These are phyloP conservation scores for Mizuhopecten yessoensis DNA, from an alignment of 1,140 invertebrate species.

Conservation along the genomic window DNA sequence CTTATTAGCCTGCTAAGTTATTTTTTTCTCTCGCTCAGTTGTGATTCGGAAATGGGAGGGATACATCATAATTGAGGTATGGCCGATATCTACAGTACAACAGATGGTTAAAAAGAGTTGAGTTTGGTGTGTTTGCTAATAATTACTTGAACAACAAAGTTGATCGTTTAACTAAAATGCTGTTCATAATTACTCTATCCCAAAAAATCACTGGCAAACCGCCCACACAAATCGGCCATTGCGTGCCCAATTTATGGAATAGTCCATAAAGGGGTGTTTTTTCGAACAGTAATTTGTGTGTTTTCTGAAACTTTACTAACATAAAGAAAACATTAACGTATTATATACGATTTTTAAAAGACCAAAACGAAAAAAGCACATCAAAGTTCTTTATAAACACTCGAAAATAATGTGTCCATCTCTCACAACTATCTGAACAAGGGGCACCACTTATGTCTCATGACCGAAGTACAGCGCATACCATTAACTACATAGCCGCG, in stretches of 20 bases:
- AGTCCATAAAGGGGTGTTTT: background rate
- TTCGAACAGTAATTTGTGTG: background rate
- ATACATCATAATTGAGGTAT: too few species aligned
- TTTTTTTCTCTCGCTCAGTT: too few species aligned
- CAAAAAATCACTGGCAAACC: background rate
- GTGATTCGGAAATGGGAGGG: too few species aligned
- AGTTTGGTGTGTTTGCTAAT: too few species aligned
- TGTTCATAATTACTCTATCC: background rate
- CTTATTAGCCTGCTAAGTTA: too few species aligned
- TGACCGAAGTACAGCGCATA: background rate
- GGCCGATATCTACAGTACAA: too few species aligned
- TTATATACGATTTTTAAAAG: background rate
- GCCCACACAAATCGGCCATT: conserved; percentile 23
- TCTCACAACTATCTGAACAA: background rate
- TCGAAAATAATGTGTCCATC: background rate
- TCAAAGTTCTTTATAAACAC: background rate
- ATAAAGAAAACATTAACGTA: background rate
- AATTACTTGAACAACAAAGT: too few species aligned
- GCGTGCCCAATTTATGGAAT: background rate
- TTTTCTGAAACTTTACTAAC: background rate
- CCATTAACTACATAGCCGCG: background rate
- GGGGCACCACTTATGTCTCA: background rate
- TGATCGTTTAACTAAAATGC: too few species aligned
- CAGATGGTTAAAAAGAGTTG: too few species aligned
- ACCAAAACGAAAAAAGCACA: background rate